Percentiles rank a stretch among this genome's conserved stretches.
phyloP scores from a whole-genome alignment of 2,797 vertebrate species.

The Takifugu ocellatus region DNA sequence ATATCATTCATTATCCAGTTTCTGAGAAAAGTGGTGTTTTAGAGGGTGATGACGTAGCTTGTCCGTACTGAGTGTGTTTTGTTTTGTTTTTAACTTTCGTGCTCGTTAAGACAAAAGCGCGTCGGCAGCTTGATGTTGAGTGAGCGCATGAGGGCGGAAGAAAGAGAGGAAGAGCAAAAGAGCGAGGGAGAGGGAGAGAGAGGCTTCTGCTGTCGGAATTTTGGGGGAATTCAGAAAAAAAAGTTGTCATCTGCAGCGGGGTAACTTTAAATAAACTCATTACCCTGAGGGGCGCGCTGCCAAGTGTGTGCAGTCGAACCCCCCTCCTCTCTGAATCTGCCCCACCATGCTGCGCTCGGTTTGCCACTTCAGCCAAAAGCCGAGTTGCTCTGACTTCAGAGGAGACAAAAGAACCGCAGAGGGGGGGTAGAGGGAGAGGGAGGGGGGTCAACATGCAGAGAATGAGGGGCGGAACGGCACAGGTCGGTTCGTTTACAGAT shows the following conservation, averaged over 20 bases:
- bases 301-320: conserved; percentile 9
- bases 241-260: conserved; percentile 64
- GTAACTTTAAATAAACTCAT: conserved; percentile 32
- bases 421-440: conserved; percentile 1
- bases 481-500: conserved; percentile 49
- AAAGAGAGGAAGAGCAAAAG: too few species aligned
- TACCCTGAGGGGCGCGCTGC: conserved; percentile 4
- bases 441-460: conserved; percentile 25
- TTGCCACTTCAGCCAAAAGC: conserved; percentile 56
- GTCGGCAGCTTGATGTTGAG: conserved; percentile 30
- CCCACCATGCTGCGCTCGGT: conserved; percentile 37
- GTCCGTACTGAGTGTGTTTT: conserved; percentile 26
- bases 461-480: conserved; percentile 60
- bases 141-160: conserved; percentile 13
- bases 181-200: conserved; percentile 1
- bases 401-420: conserved; percentile 73
- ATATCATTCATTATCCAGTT: conserved; percentile 12
- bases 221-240: conserved; percentile 83
- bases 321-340: not conserved
- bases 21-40: conserved; percentile 10
- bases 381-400: conserved; percentile 60
- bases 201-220: conserved; percentile 71
- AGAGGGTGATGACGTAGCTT: conserved; percentile 35
- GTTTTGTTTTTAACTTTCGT: conserved; percentile 48
- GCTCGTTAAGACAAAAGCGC: conserved; percentile 51